Evolutionary conservation across 2,888 invertebrate genomes (phyloP), one percentile per base, ranked within the genome.

Genomic region (Cephus rjabovi): DNA sequence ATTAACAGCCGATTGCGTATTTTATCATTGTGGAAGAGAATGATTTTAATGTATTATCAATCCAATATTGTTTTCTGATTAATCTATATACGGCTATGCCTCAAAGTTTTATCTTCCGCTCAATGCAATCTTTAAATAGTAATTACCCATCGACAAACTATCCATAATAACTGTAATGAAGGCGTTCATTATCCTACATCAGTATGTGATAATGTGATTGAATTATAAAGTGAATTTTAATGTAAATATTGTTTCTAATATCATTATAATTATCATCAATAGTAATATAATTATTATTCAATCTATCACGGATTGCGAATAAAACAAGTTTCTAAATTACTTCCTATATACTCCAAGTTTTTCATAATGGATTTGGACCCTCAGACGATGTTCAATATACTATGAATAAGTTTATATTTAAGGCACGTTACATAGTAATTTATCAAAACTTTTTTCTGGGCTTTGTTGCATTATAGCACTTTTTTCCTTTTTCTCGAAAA

Each of bases 141-240:
- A 40, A 23, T 37, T 40, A 40, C 6, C 23, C 1, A 15, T 15
- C 6, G 40, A 56, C 23, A 56, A 56, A 23, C 56, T 56, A 9
- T 23, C 23, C 23, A 23, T 56, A 56, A 23, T 23, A 56, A 56
- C 56, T 56, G 9, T 56, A 56, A 23, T 56, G 9, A 56, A 56
- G 23, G 9, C 56, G 23, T 56, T 56, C 23, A 9, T 23, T 56
- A 56, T 6, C 9, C 1, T 56, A 23, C 23, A 56, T 9, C 23
- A 56, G 23, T 23, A 56, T 23, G 56, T 56, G 56, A 56, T 56
- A 71, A 30, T 34, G 71, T 31, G 15, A 71, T 34, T 31, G 31
- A 71, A 31, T 71, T 31, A 71, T 71, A 31, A 71, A 71, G 23
- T 71, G 71, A 71, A 34, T 71, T 71, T 71, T 71, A 31, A 71